Evolutionary conservation across 2,113 vertebrate genomes (phyloP), one percentile per base, ranked within the genome.

Genomic region (Helogale parvula): DNA sequence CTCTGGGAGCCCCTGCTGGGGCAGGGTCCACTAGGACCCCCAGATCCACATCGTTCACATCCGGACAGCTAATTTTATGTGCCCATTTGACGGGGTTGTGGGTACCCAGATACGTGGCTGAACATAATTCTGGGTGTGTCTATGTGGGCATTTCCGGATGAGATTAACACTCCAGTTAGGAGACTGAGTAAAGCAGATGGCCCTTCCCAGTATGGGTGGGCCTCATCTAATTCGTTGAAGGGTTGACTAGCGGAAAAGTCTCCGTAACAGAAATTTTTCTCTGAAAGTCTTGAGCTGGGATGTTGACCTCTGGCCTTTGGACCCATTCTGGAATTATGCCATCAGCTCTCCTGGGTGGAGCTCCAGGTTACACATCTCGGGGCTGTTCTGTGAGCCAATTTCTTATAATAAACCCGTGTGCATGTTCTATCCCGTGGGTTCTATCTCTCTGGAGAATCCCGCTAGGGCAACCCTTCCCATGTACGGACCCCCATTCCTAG

Each of bases 381-480:
- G 54, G 35, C 29, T 7, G 3, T 47, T 52, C 57, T 33, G 7
- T 23, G 6, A 4, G 33, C 63, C 35, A 38, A 13, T 38, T 50
- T 31, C 72, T 60, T 29, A 21, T 23, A 29, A 52, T 17, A 17
- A 33, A 2, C 1, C 13, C 29, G 25, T 47, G 72, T 45, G 72
- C 45, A 25, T 27, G 19, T n/a, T n/a, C n/a, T n/a, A n/a, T n/a
- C 33, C 50, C 1, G 0, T 0, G 12, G 25, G n/a, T 1, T 90
- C 74, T 23, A 13, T 17, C 15, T 38, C 77, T 60, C 57, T 16
- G 60, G 60, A 52, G n/a, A 76, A 4, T 41, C 35, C 83, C 12
- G 41, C 4, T 1, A 12, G 0, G 2, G 57, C 4, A 2, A 14
- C 16, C 35, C 15, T 19, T 15, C 35, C 41, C 79, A 11, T 4